Conservation (phyloP, 2,797 vertebrate species). For the Silurus lanzhouensis region DNA sequence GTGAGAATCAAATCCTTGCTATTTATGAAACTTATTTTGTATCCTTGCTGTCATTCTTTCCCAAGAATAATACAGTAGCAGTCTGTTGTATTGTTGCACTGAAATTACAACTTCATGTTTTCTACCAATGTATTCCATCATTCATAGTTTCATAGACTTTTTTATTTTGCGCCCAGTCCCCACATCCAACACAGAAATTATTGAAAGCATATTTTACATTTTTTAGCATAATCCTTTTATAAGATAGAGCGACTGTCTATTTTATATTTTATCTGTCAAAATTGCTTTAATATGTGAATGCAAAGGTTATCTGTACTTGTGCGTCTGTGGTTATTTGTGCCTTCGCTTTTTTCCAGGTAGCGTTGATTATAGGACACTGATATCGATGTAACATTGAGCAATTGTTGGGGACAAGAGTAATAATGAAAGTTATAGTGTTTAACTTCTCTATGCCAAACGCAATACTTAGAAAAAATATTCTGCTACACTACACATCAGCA, state of each 20-base stretch:
- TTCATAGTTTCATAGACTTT: slow-evolving; percentile 39
- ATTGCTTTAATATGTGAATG: slow-evolving; percentile 11
- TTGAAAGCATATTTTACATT: neutral
- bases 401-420: neutral
- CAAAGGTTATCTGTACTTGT: neutral
- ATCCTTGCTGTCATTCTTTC: slow-evolving; percentile 64
- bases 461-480: neutral
- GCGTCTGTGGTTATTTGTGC: neutral
- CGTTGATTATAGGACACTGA: neutral
- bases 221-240: neutral
- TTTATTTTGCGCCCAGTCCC: slow-evolving; percentile 26
- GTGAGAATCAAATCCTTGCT: slow-evolving; percentile 66
- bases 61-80: slow-evolving; percentile 65
- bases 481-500: neutral
- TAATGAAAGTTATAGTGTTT: neutral
- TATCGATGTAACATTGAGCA: neutral
- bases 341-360: neutral
- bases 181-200: neutral
- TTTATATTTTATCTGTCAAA: neutral
- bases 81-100: slow-evolving; percentile 69
- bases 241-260: neutral
- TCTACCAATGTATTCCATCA: slow-evolving; percentile 58
- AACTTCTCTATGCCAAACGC: neutral
- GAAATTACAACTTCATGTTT: slow-evolving; percentile 69
- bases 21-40: slow-evolving; percentile 61